These are phyloP conservation scores for Amblyopsis rosae DNA, from an alignment of 2,113 vertebrate species.

Conservation along the genomic window DNA sequence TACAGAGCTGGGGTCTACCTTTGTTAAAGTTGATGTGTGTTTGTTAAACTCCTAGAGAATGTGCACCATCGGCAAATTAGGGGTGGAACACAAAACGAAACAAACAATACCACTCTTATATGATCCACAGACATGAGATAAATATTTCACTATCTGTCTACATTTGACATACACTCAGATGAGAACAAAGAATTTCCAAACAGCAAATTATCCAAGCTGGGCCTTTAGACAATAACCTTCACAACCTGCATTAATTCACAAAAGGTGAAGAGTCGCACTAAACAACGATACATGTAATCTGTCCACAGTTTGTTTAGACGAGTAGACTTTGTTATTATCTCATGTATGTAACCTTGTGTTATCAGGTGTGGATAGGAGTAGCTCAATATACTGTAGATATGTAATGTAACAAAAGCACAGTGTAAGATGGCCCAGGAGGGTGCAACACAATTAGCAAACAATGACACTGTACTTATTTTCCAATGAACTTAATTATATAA, in stretches of 20 bases:
- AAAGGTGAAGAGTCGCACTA: constrained; percentile 31
- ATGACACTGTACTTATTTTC: background rate
- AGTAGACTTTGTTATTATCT: constrained; percentile 31
- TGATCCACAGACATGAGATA: constrained; percentile 73
- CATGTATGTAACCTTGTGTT: constrained; percentile 30
- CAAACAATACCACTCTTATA: constrained; percentile 78
- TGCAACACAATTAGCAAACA: constrained; percentile 31
- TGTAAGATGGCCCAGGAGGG: constrained; percentile 38
- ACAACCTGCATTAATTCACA: constrained; percentile 60
- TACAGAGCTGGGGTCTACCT: constrained; percentile 68
- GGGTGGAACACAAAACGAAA: constrained; percentile 70
- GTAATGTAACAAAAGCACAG: constrained; percentile 38
- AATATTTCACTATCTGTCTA: constrained; percentile 80
- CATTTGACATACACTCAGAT: constrained; percentile 72
- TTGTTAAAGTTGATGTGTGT: constrained; percentile 74
- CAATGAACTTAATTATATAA: too few relatives aligned
- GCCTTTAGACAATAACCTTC: constrained; percentile 61
- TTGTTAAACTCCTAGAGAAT: constrained; percentile 71
- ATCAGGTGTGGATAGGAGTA: constrained; percentile 31
- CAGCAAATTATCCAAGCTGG: constrained; percentile 69
- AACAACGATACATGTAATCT: constrained; percentile 24
- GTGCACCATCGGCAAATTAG: constrained; percentile 74
- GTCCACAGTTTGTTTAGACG: constrained; percentile 50
- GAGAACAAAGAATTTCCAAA: constrained; percentile 71
- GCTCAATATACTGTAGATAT: constrained; percentile 40